These are phyloP conservation scores for Acanthosepion esculentum DNA, from an alignment of 2,888 invertebrate genomes.

Conservation along the genomic window DNA sequence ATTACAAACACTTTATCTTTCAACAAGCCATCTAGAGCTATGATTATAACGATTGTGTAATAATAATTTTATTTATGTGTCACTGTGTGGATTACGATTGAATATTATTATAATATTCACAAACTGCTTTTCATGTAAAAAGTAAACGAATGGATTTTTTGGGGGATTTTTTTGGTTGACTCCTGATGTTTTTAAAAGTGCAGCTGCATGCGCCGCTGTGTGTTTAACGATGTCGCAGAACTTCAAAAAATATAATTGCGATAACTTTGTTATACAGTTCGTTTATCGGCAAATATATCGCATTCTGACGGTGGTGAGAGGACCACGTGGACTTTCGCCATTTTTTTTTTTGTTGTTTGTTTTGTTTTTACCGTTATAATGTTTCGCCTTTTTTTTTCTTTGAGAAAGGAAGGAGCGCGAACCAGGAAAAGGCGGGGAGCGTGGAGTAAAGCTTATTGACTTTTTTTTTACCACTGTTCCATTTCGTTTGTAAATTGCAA, in stretches of 20 bases:
- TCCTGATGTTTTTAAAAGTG: not conserved
- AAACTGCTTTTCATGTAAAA: too few species aligned
- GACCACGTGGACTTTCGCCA: not conserved
- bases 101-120: too few species aligned
- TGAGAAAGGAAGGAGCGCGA: not conserved
- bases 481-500: conserved; percentile 33
- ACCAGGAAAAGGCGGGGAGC: not conserved
- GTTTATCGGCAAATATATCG: not conserved
- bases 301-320: not conserved
- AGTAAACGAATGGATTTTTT: too few species aligned
- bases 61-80: too few species aligned
- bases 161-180: accelerated
- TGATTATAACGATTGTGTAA: too few species aligned
- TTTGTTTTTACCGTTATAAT: not conserved
- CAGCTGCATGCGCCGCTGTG: not conserved
- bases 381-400: not conserved
- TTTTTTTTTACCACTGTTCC: not conserved
- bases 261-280: not conserved
- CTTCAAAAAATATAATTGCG: not conserved
- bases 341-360: not conserved
- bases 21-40: too few species aligned
- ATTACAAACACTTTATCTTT: too few species aligned
- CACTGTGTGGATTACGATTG: too few species aligned
- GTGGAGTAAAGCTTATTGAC: not conserved
- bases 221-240: not conserved